Conservation (phyloP, 2,888 invertebrate species). For the Auanema freiburgensis region DNA sequence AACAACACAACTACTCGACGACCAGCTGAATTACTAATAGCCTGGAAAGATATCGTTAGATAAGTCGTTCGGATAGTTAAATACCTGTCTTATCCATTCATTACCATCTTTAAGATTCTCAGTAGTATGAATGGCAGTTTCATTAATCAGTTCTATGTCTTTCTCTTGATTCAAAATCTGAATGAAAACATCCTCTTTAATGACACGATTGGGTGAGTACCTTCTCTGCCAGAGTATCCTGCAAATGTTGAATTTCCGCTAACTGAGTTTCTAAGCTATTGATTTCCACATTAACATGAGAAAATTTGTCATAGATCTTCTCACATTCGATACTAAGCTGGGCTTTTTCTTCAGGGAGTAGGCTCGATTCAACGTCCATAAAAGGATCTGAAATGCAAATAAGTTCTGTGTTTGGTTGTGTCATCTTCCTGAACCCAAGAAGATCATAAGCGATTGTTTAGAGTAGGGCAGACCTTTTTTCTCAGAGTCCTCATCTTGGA, state of each 20-base stretch:
- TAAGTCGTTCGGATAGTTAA: neutral
- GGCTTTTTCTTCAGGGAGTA: conserved; percentile 8
- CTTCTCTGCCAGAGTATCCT: conserved; percentile 93
- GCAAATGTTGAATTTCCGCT: conserved; percentile 89
- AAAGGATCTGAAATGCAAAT: neutral
- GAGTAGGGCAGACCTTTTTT: neutral
- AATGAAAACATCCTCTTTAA: conserved; percentile 6
- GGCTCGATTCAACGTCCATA: neutral
- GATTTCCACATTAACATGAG: conserved; percentile 39
- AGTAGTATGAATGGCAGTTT: conserved; percentile 84
- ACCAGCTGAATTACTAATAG: conserved; percentile 95
- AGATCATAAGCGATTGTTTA: neutral
- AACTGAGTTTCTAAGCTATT: conserved; percentile 74
- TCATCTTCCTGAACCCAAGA: neutral
- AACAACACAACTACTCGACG: conserved; percentile 91
- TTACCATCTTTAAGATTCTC: conserved; percentile 95
- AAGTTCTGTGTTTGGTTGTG: neutral
- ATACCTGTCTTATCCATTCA: conserved; percentile 85
- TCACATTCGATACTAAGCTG: conserved; percentile 23
- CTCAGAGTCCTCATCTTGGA: neutral
- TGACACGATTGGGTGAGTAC: conserved; percentile 67
- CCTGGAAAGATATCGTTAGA: conserved; percentile 66
- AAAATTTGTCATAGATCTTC: conserved; percentile 21
- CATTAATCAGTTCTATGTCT: conserved; percentile 86
- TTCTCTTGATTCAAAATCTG: conserved; percentile 73